A percentile compares a stretch with the other conserved stretches of the same genome.
Conservation (phyloP, 2,888 invertebrate genomes). For the Orgyia antiqua region DNA sequence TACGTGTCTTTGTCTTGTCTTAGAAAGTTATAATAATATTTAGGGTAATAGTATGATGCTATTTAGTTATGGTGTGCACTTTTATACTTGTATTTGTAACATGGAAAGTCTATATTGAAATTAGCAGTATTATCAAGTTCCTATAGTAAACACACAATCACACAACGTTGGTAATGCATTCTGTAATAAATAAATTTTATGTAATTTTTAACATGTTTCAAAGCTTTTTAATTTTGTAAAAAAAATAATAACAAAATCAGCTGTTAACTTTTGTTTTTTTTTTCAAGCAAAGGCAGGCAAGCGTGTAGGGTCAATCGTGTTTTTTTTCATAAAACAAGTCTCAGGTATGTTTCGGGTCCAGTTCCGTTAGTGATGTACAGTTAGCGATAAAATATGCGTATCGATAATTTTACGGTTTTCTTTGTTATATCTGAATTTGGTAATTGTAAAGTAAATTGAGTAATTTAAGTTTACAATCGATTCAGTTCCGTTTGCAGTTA, state of each 20-base stretch:
- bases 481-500: background rate
- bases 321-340: constrained; percentile 18
- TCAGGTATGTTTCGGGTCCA: constrained; percentile 17
- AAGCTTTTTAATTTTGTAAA: background rate
- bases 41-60: constrained; percentile 16
- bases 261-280: constrained; percentile 18
- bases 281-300: constrained; percentile 1
- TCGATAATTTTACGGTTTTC: background rate
- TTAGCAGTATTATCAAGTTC: constrained; percentile 16
- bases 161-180: no score
- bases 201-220: constrained; percentile 1
- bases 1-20: constrained; percentile 18
- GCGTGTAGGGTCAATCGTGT: constrained; percentile 10
- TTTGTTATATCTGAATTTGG: constrained; percentile 5
- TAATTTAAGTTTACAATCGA: constrained; percentile 2
- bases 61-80: constrained; percentile 9
- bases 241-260: constrained; percentile 21
- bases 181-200: no score
- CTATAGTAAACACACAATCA: constrained; percentile 6
- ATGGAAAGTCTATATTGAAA: constrained; percentile 22
- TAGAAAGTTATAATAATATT: constrained; percentile 26
- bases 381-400: constrained; percentile 14
- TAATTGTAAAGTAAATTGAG: constrained; percentile 1
- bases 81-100: constrained; percentile 10
- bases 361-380: constrained; percentile 24